Conservation (phyloP, 2,888 invertebrate genomes). For the Nebria salina region DNA sequence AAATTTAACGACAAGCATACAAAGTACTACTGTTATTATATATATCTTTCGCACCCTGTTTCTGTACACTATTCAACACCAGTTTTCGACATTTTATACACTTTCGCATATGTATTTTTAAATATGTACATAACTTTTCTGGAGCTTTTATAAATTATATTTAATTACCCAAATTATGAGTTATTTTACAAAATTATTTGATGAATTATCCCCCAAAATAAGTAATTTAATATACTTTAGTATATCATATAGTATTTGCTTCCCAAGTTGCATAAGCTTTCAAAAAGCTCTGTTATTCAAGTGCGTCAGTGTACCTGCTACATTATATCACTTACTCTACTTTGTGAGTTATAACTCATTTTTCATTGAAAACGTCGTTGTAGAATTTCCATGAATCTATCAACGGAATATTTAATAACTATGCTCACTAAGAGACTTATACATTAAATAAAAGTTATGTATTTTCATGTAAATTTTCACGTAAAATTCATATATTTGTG, state of each 20-base stretch:
- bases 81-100: neutral
- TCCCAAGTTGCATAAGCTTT: too few species aligned
- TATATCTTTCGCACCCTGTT: conserved; percentile 3
- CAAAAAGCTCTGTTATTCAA: neutral
- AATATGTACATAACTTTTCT: too few species aligned
- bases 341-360: neutral
- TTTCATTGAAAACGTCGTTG: neutral
- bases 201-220: too few species aligned
- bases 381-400: neutral
- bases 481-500: too few species aligned
- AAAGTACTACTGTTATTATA: conserved; percentile 37
- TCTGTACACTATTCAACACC: neutral
- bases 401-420: neutral
- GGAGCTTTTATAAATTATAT: too few species aligned
- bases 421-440: neutral
- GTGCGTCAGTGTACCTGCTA: neutral
- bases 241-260: too few species aligned
- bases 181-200: too few species aligned
- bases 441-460: neutral
- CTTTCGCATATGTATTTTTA: too few species aligned
- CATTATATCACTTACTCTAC: neutral
- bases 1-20: conserved; percentile 45
- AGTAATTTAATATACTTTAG: too few species aligned
- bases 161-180: too few species aligned
- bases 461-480: too few species aligned